Conservation (phyloP, 2,113 vertebrate genomes). For the Ictidomys tridecemlineatus region DNA sequence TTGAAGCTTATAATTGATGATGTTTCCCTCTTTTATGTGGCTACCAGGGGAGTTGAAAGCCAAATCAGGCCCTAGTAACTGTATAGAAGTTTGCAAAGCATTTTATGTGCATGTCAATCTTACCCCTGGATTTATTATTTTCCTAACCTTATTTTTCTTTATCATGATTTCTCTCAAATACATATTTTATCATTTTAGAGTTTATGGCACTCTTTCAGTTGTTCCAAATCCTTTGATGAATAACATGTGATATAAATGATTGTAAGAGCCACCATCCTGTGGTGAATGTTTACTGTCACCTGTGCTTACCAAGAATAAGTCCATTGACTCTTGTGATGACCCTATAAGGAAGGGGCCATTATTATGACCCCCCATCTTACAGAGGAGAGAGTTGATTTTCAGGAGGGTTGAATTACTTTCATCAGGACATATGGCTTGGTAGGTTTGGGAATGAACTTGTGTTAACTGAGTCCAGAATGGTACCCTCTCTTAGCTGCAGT, state of each 20-base stretch:
- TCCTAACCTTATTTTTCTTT: conserved; percentile 57
- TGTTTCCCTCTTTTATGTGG: conserved; percentile 59
- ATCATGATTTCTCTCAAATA: conserved; percentile 65
- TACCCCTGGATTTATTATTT: conserved; percentile 43
- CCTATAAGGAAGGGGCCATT: not conserved
- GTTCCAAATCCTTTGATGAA: conserved; percentile 44
- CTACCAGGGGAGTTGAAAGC: conserved; percentile 48
- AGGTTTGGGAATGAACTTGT: not conserved
- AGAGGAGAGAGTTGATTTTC: not conserved
- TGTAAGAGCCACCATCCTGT: conserved; percentile 38
- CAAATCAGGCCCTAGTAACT: conserved; percentile 45
- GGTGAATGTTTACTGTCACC: conserved; percentile 26
- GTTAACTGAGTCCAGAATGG: not conserved
- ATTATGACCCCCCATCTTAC: not conserved
- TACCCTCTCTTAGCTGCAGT: not conserved
- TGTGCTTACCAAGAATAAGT: not conserved
- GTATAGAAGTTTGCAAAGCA: conserved; percentile 34
- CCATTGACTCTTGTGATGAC: conserved; percentile 19
- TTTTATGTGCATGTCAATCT: not conserved
- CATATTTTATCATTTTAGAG: conserved; percentile 59
- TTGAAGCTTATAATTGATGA: conserved; percentile 56
- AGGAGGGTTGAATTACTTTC: not conserved
- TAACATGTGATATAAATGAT: conserved; percentile 23
- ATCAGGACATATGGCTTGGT: not conserved
- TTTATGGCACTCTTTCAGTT: conserved; percentile 63